phyloP scores from a whole-genome alignment of 2,888 invertebrate genomes.

The Dorcus hopei region DNA sequence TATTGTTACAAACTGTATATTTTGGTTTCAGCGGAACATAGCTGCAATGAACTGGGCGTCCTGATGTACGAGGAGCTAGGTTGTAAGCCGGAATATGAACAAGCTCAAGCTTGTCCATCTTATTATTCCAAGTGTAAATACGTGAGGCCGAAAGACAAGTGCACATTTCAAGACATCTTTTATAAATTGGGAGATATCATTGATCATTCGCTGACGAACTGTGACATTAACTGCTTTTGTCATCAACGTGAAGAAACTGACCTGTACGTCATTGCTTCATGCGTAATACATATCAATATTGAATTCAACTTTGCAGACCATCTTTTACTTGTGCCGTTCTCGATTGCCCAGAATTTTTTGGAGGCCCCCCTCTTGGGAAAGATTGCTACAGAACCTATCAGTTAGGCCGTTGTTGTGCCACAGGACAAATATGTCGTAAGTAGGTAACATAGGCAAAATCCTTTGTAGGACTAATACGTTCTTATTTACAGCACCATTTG shows the following conservation, averaged over 20 bases:
- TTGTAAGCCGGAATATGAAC: not conserved
- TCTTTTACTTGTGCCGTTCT: not conserved
- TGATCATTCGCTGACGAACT: not conserved
- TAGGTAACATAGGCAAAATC: not conserved
- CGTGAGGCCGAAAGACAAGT: not conserved
- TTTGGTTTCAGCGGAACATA: not conserved
- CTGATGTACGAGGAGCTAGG: not conserved
- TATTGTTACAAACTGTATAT: too few relatives aligned
- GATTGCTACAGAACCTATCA: not conserved
- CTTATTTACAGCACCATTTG: not conserved
- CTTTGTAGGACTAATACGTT: not conserved
- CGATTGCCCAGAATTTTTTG: not conserved
- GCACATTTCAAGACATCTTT: not conserved
- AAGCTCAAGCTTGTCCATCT: not conserved
- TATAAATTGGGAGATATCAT: not conserved
- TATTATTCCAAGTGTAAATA: not conserved
- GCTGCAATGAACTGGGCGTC: not conserved
- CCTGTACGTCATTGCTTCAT: not conserved
- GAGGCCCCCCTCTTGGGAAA: not conserved
- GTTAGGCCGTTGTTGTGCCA: not conserved
- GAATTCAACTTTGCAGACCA: not conserved
- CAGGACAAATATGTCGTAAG: not conserved
- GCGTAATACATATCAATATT: not conserved
- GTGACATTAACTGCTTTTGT: not conserved
- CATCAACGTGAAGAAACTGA: not conserved